Evolutionary conservation across 2,797 vertebrate genomes (phyloP).

Genomic region (Amblyraja radiata): DNA sequence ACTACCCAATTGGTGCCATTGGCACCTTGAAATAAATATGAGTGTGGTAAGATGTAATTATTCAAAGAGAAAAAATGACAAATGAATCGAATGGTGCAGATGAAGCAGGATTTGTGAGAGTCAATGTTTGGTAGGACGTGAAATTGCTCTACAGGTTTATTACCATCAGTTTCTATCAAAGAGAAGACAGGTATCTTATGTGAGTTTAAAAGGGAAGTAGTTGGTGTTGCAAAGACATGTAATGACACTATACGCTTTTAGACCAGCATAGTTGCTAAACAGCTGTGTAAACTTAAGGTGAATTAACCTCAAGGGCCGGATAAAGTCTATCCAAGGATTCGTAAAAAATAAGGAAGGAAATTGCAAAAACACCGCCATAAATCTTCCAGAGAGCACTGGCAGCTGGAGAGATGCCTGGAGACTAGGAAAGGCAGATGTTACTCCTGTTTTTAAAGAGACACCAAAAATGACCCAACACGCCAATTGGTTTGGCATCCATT

Average conservation of each 20-base stretch:
- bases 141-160: not conserved
- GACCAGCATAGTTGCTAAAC: not conserved
- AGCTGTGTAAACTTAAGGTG: not conserved
- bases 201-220: not conserved
- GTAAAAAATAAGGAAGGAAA: not conserved
- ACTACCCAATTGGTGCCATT: too few relatives aligned
- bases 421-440: not conserved
- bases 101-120: not conserved
- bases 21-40: not conserved
- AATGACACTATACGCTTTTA: not conserved
- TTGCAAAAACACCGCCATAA: not conserved
- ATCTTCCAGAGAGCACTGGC: not conserved
- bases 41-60: not conserved
- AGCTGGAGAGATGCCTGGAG: not conserved
- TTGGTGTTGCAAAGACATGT: not conserved
- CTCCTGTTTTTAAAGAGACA: not conserved
- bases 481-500: not conserved
- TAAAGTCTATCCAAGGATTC: not conserved
- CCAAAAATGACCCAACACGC: not conserved
- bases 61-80: not conserved
- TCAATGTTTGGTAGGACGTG: not conserved
- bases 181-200: not conserved
- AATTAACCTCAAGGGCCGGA: not conserved
- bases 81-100: not conserved
- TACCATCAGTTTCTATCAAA: not conserved